Base-by-base conservation (phyloP, 2,797 vertebrate genomes). In the Vultur gryphus region DNA sequence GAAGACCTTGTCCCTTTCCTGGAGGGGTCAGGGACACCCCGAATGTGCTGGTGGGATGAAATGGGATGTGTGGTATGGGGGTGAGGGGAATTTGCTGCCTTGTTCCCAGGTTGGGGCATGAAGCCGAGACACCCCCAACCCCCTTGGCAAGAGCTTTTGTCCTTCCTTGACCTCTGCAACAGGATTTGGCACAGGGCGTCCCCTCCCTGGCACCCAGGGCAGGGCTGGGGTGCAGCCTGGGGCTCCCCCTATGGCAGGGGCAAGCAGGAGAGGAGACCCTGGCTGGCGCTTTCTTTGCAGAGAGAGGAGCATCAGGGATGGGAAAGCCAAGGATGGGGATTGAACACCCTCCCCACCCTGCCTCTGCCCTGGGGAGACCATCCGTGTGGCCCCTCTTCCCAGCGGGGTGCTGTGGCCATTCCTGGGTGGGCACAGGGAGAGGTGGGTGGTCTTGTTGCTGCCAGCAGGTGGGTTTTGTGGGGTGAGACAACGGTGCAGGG, bases 381-480 rank as follows among this genome's bases (percentile, higher is more conserved):
- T 61, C 52, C 7, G 1, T 39, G 31, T 51, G 61, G 71, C n/a
- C 37, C 17, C 9, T 58, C 10, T 84, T 84, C 48, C 58, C 59
- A 67, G 64, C 2, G 6, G 64, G 90, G 84, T 89, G 70, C 84
- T 3, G 13, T 43, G 72, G 62, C 54, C 35, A 0, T 97, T 92
- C 90, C 95, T 97, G 97, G 97, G 97, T 97, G 97, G 97, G 95
- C 97, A 96, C 2, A 9, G 57, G 25, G 82, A 95, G 91, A 91
- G 92, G 94, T 97, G 97, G 97, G 97, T 97, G 97, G 97, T 97
- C 97, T 94, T 0, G 7, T 57, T 76, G 92, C 93, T 95, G 76
- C 81, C 0, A 2, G 39, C 14, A 16, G 71, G 73, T 87, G 81
- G 51, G 87, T 93, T 82, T 62, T 87, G 49, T 88, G 79, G 89